Conservation (phyloP, 2,888 invertebrate species). For the Eilema caniola region DNA sequence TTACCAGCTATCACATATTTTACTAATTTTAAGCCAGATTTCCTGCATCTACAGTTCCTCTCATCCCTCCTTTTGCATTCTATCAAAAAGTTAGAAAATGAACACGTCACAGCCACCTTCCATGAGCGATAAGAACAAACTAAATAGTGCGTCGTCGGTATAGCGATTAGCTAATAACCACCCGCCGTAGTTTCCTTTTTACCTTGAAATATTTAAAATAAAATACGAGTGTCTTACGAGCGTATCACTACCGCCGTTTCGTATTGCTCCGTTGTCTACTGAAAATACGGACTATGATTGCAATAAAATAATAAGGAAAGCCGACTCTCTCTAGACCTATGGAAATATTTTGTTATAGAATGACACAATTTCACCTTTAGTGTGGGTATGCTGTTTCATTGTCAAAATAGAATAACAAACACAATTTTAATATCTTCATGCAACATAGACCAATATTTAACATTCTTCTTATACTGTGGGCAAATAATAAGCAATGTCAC, state of each 20-base stretch:
- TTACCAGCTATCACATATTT: background rate
- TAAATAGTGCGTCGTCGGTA: background rate
- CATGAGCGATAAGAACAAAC: background rate
- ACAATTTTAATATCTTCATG: background rate
- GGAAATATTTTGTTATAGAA: background rate
- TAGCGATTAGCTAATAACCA: background rate
- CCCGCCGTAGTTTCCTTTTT: background rate
- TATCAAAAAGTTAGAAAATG: background rate
- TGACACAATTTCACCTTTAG: background rate
- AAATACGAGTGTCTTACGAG: background rate
- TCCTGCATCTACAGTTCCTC: background rate
- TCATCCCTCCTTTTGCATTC: background rate
- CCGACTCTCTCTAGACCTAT: no score
- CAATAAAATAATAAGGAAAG: no score
- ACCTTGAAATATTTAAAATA: no score
- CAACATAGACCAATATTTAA: background rate
- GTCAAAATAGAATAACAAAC: background rate
- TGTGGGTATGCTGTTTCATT: background rate
- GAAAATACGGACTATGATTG: no score
- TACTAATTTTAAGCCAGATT: background rate
- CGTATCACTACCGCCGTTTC: background rate
- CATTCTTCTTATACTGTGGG: background rate
- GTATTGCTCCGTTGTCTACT: background rate
- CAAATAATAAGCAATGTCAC: slow-evolving; percentile 9
- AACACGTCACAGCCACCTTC: background rate